These are phyloP conservation scores for Emydura subglobosa DNA, from an alignment of 2,113 vertebrate genomes.

Conservation along the genomic window DNA sequence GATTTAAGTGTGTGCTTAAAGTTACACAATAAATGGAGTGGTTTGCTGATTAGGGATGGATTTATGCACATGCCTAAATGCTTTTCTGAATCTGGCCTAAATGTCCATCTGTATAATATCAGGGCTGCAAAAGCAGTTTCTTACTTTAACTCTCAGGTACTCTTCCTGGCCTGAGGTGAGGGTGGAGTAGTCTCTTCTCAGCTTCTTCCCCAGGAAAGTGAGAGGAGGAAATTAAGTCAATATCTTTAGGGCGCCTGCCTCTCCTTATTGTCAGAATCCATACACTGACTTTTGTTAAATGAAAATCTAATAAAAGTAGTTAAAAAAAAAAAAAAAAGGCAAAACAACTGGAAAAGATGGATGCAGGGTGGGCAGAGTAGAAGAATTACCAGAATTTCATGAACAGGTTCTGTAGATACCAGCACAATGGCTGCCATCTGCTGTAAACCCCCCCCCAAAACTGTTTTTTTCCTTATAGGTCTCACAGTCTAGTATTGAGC, in stretches of 20 bases:
- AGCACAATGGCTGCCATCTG: neutral
- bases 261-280: neutral
- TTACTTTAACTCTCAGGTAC: neutral
- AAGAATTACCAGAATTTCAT: neutral
- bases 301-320: neutral
- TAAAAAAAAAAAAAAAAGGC: neutral
- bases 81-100: neutral
- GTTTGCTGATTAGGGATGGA: neutral
- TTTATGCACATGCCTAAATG: neutral
- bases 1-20: neutral
- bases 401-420: neutral
- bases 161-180: neutral
- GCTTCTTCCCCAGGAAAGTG: neutral
- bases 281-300: neutral
- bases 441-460: neutral
- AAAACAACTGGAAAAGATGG: neutral
- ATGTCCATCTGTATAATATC: neutral
- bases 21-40: neutral
- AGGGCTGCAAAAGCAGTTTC: neutral
- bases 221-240: neutral
- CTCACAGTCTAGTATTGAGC: slow-evolving; percentile 7
- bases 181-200: neutral
- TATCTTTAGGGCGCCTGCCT: neutral
- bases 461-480: neutral
- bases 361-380: neutral